Base-by-base conservation (phyloP, 2,888 invertebrate genomes). In the Diadegma fenestrale region DNA sequence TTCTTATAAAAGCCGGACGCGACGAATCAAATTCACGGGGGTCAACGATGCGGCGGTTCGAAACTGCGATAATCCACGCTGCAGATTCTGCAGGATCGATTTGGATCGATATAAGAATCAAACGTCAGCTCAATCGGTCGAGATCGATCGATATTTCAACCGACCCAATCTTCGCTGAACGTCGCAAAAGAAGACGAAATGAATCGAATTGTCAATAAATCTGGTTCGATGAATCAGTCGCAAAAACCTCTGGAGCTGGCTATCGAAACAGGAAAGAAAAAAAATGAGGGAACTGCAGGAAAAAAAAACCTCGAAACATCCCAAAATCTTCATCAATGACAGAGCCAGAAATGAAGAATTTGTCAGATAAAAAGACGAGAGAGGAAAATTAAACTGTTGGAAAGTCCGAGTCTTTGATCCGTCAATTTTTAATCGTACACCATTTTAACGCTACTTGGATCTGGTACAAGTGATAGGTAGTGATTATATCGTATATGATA, bases 401-500 rank as follows among this genome's bases (percentile, higher is more conserved):
- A 33, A 43, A 45, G 1, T 43, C 30, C 1, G n/a, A 51, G 30
- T 33, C 12, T 64, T 1, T 30, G n/a, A 58, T 68, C 19, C 7
- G 58, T 66, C 58, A 78, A 61, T 69, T 78, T 69, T 69, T 69
- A 72, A 80, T 80, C 71, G 26, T 22, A 37, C 37, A 63, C 51
- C 51, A 30, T 22, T 80, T 72, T 22, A 37, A 51, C 37, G 45
- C 61, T 54, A 19, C 26, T 80, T 48, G 26, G 30, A 79, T 79
- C 61, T 72, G 26, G 48, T 63, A 26, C n/a, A 77, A 48, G 48
- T 51, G 63, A 80, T 80, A 64, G 51, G n/a, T 30, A 22, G 71
- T 80, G 30, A 72, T 79, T 79, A 79, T 77, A 68, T 63, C 58
- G 48, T 64, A 51, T 72, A 72, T 48, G 80, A 80, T 80, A 80